Conservation (phyloP, 2,888 invertebrate species). For the Gordius sp. region DNA sequence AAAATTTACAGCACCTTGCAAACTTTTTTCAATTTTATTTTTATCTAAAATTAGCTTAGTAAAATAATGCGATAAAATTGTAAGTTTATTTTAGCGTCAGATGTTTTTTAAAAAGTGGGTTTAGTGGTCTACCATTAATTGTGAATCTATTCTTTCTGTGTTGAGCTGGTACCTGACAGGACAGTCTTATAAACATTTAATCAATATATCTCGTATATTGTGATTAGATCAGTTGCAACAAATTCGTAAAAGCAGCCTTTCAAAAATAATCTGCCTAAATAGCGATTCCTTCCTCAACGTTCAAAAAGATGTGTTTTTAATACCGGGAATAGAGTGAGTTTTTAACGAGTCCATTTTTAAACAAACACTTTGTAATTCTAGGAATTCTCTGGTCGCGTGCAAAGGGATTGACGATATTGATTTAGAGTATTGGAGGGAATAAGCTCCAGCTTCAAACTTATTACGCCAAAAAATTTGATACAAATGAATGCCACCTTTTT, state of each 20-base stretch:
- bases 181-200: neutral
- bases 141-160: neutral
- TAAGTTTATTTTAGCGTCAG: too few relatives aligned
- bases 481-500: too few relatives aligned
- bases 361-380: neutral
- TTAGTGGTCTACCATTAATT: too few relatives aligned
- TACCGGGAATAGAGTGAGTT: neutral
- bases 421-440: slow-evolving; percentile 4
- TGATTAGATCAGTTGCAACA: slow-evolving; percentile 18
- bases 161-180: neutral
- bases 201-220: neutral
- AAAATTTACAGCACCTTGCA: neutral
- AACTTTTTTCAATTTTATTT: neutral
- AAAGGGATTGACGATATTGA: neutral
- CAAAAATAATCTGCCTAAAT: slow-evolving; percentile 20
- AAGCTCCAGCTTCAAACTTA: too few relatives aligned
- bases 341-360: neutral
- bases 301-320: slow-evolving; percentile 16
- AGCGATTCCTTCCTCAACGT: slow-evolving; percentile 19
- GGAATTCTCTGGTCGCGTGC: slow-evolving; percentile 2
- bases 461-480: too few relatives aligned
- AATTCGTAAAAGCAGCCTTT: slow-evolving; percentile 19
- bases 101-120: too few relatives aligned
- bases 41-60: neutral
- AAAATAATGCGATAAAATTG: slow-evolving; percentile 5